Percentiles rank a stretch among this genome's conserved stretches.
Conservation (phyloP, 1,140 invertebrate genomes). For the Muscidifurax raptorellus region DNA sequence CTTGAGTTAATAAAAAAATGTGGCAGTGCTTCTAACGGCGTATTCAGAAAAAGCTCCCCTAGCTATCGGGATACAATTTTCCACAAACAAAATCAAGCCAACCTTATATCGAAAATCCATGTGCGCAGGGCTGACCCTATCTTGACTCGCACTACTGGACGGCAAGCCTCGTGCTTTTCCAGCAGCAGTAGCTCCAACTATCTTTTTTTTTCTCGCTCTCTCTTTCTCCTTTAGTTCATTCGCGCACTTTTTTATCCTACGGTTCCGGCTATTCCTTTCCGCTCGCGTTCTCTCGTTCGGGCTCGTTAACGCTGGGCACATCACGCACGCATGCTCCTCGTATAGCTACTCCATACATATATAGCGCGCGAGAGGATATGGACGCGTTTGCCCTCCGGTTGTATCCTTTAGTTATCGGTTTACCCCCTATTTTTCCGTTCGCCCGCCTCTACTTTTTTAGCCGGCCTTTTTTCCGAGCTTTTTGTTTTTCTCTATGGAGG, state of each 20-base stretch:
- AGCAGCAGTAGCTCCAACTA: neutral
- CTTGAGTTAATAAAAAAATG: too few species aligned
- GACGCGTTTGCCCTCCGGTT: constrained; percentile 25
- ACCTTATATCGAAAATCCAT: neutral
- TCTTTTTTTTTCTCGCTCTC: neutral
- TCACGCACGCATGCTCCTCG: constrained; percentile 11
- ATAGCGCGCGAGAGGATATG: neutral
- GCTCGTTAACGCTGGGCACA: constrained; percentile 14
- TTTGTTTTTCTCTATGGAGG: neutral
- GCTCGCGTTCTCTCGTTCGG: constrained; percentile 4
- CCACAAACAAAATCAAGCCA: too few species aligned
- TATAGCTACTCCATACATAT: neutral
- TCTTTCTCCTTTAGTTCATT: neutral
- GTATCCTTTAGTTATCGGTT: constrained; percentile 54
- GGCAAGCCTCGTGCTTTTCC: neutral
- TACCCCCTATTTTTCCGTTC: constrained; percentile 42
- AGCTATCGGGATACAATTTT: too few species aligned
- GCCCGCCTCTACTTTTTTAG: neutral
- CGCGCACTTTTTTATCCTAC: constrained; percentile 3
- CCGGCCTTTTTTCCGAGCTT: neutral
- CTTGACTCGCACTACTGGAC: constrained; percentile 29
- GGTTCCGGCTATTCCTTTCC: neutral
- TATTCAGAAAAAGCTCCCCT: too few species aligned
- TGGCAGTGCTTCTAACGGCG: too few species aligned
- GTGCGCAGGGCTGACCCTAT: neutral